Conservation (phyloP, 2,113 vertebrate genomes). For the Crotalus horridus region DNA sequence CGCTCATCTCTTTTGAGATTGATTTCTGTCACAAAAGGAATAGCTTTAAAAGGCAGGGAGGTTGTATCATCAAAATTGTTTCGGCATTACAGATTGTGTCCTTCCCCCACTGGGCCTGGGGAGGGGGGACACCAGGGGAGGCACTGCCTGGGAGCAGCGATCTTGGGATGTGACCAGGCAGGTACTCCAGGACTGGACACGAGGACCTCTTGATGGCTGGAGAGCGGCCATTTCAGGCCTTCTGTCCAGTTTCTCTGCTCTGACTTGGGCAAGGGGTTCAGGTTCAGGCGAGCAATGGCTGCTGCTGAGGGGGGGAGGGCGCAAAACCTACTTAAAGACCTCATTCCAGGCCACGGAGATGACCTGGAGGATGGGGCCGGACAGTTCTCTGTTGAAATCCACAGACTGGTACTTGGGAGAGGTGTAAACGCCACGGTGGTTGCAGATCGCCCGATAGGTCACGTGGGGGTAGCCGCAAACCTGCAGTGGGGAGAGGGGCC, state of each 20-base stretch:
- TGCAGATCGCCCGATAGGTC: slow-evolving; percentile 17
- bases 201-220: not conserved
- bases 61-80: not conserved
- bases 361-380: not conserved
- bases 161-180: not conserved
- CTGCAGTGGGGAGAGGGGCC: not conserved
- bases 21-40: not conserved
- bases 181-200: not conserved
- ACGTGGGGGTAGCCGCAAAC: not conserved
- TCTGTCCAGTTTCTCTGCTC: not conserved
- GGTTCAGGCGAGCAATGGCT: not conserved
- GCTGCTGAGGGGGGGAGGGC: no score
- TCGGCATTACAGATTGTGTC: not conserved
- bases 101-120: not conserved
- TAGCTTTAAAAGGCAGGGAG: no score
- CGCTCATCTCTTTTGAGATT: not conserved
- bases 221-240: not conserved
- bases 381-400: slow-evolving; percentile 35
- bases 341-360: slow-evolving; percentile 10
- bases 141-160: not conserved
- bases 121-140: not conserved
- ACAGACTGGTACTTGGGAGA: not conserved
- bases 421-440: slow-evolving; percentile 16
- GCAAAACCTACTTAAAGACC: slow-evolving; percentile 28
- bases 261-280: not conserved